These are phyloP conservation scores for Ichneumoninae sp. DNA, from an alignment of 2,888 invertebrate species.

Conservation along the genomic window DNA sequence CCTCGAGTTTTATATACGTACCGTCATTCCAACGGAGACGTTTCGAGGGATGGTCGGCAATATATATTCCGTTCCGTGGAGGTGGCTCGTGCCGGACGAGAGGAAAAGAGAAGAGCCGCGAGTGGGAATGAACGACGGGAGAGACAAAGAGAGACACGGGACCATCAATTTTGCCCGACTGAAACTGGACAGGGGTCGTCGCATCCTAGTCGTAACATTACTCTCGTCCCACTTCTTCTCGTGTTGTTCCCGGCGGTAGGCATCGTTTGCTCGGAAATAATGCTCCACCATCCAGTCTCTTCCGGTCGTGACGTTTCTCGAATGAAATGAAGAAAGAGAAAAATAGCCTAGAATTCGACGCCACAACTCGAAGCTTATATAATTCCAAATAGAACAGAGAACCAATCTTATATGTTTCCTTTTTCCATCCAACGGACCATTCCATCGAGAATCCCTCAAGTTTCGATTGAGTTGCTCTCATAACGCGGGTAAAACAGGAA, in stretches of 20 bases:
- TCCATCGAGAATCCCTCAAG: not conserved
- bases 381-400: not conserved
- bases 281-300: not conserved
- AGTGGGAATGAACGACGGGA: conserved; percentile 21
- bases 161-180: conserved; percentile 54
- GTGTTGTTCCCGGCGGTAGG: not conserved
- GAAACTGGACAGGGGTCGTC: conserved; percentile 22
- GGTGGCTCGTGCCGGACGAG: not conserved
- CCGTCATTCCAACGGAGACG: conserved; percentile 45
- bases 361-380: not conserved
- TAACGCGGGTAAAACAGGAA: not conserved
- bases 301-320: conserved; percentile 4
- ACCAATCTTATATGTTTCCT: not conserved
- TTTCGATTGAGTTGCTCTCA: not conserved
- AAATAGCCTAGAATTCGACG: not conserved
- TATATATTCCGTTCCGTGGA: conserved; percentile 40
- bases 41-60: conserved; percentile 51
- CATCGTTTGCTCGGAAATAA: conserved; percentile 12
- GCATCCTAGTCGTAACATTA: conserved; percentile 40
- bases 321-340: not conserved
- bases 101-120: conserved; percentile 15
- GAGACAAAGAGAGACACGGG: conserved; percentile 47
- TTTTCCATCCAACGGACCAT: not conserved
- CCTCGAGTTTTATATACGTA: conserved; percentile 13
- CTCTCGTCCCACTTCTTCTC: conserved; percentile 31